A percentile compares a stretch with the other conserved stretches of the same genome.
phyloP scores from a whole-genome alignment of 2,113 vertebrate species.

The Mobula birostris region DNA sequence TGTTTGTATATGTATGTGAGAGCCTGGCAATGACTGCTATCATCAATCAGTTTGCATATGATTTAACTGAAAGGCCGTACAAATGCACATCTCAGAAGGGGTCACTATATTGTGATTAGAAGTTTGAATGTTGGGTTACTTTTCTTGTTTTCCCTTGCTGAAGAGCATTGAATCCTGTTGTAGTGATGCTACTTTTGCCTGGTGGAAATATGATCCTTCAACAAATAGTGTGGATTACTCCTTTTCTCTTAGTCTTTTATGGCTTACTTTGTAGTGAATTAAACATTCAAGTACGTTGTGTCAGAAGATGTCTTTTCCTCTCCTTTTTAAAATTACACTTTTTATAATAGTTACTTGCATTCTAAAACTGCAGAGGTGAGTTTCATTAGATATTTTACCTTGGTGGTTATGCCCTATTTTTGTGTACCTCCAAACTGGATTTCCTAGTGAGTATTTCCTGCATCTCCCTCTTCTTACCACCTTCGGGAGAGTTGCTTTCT shows the following conservation, averaged over 20 bases:
- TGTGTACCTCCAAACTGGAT: neutral
- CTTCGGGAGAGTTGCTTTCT: neutral
- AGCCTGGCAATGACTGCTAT: neutral
- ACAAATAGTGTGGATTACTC: neutral
- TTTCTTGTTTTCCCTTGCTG: neutral
- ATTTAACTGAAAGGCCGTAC: neutral
- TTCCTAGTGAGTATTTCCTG: neutral
- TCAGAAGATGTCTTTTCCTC: neutral
- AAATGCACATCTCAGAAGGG: neutral
- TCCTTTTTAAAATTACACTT: neutral
- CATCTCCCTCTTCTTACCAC: neutral
- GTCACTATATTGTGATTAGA: neutral
- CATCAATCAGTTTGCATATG: neutral
- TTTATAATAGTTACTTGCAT: neutral
- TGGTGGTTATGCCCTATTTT: neutral
- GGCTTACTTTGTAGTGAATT: neutral
- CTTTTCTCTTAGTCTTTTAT: neutral
- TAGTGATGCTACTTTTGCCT: neutral
- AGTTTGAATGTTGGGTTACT: neutral
- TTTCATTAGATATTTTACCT: neutral
- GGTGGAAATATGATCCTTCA: neutral
- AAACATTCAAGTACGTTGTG: neutral
- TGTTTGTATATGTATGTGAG: neutral
- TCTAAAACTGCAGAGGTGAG: neutral
- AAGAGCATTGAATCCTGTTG: neutral